These are phyloP conservation scores for Oligia strigilis DNA, from an alignment of 2,888 invertebrate species.

Conservation along the genomic window DNA sequence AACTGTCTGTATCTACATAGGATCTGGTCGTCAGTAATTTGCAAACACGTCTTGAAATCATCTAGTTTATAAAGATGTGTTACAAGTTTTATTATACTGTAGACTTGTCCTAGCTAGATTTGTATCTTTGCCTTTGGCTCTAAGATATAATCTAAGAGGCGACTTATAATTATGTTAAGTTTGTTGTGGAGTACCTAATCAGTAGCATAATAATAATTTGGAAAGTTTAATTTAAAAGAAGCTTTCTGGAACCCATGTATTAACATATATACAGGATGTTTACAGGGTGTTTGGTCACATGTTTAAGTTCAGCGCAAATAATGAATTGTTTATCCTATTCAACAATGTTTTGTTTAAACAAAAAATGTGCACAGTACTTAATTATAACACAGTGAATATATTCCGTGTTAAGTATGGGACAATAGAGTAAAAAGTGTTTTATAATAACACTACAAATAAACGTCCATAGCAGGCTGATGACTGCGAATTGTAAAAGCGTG, in stretches of 20 bases:
- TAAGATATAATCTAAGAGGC: slow-evolving; percentile 42
- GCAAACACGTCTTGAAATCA: slow-evolving; percentile 51
- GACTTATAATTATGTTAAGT: slow-evolving; percentile 44
- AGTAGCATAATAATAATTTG: slow-evolving; percentile 10
- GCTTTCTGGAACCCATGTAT: not conserved
- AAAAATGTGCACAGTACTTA: not conserved
- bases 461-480: slow-evolving; percentile 24
- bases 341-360: not conserved
- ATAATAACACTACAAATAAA: slow-evolving; percentile 44
- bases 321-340: not conserved
- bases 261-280: not conserved
- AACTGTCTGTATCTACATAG: slow-evolving; percentile 17
- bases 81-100: slow-evolving; percentile 35
- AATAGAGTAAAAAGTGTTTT: slow-evolving; percentile 42
- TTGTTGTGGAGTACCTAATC: not conserved
- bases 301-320: not conserved
- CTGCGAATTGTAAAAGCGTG: slow-evolving; percentile 62
- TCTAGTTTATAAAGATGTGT: slow-evolving; percentile 49
- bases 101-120: slow-evolving; percentile 36
- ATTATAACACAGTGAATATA: slow-evolving; percentile 39
- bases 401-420: slow-evolving; percentile 18
- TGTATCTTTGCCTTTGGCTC: slow-evolving; percentile 48
- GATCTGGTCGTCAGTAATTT: slow-evolving; percentile 37
- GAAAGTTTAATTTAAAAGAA: not conserved
- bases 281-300: not conserved